Percentiles rank a stretch among this genome's conserved stretches.
phyloP scores from a whole-genome alignment of 1,140 invertebrate species.

The Diorhabda sublineata region DNA sequence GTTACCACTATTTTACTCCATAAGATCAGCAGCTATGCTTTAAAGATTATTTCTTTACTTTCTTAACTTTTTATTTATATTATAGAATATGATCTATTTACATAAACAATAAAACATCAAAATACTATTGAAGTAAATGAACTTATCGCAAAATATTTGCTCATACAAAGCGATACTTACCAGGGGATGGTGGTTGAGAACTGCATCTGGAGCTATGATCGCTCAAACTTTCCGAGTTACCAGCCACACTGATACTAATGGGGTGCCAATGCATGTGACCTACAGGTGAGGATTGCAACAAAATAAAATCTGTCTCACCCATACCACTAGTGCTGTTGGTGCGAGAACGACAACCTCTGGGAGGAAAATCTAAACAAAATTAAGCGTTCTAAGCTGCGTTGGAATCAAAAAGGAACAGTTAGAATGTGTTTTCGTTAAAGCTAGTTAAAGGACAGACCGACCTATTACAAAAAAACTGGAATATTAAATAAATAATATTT shows the following conservation, averaged over 20 bases:
- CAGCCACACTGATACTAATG: constrained; percentile 40
- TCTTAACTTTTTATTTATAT: no score
- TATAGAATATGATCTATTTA: no score
- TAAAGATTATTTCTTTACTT: no score
- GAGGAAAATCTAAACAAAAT: constrained; percentile 15
- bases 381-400: neutral
- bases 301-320: constrained; percentile 53
- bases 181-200: constrained; percentile 48
- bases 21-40: no score
- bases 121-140: no score
- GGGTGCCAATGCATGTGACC: constrained; percentile 52
- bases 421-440: neutral
- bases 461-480: no score
- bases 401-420: neutral
- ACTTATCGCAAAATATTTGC: no score
- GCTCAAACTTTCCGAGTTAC: constrained; percentile 42
- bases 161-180: constrained; percentile 27
- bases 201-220: constrained; percentile 45
- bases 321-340: constrained; percentile 41
- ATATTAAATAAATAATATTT: no score
- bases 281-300: constrained; percentile 54
- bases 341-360: constrained; percentile 36
- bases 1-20: no score
- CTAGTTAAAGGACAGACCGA: neutral
- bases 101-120: no score